Evolutionary conservation across 2,113 vertebrate genomes (phyloP), one percentile per base, ranked within the genome.

Genomic region (Oostethus manadensis): DNA sequence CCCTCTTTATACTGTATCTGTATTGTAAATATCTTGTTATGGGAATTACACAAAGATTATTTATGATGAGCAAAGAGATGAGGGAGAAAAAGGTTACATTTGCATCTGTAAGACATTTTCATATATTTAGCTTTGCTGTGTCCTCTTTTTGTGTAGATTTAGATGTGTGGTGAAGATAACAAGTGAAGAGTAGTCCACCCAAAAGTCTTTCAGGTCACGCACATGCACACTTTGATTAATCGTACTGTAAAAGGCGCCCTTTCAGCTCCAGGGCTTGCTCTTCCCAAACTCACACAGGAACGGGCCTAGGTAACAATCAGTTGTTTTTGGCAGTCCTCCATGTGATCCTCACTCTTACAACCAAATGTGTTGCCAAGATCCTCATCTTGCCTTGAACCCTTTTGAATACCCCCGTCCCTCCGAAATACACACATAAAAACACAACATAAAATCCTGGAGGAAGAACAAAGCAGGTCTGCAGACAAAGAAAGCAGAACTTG

Each of bases 311-410:
- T 88, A 88, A 80, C 76, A 58, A 60, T 63, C 47, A 23, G 75
- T 78, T 79, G 59, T 61, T 74, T 80, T 72, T 90, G 87, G 87
- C 84, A 17, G 29, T n/a, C n/a, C 7, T 73, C 81, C 87, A 85
- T 59, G 20, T 55, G 64, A 79, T 71, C 72, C 71, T 35, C 61
- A 62, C 76, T 74, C 71, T 74, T 77, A 63, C 70, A 74, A 60
- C 49, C 1, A 1, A 63, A 66, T 51, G 42, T 60, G 68, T 50
- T 88, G 84, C 82, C 86, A 80, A 83, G 51, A 58, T 33, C 68
- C 68, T 69, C 7, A 64, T 69, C 55, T 68, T 75, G 64, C 74
- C 74, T 71, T 66, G 60, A 40, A 81, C 74, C 72, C 43, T 62
- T 70, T 66, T 73, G 71, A 80, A 73, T 51, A 23, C 49, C 49